Percentiles rank a stretch among this genome's conserved stretches.
These are phyloP conservation scores for Elmis aenea DNA, from an alignment of 2,888 invertebrate species.

Conservation along the genomic window DNA sequence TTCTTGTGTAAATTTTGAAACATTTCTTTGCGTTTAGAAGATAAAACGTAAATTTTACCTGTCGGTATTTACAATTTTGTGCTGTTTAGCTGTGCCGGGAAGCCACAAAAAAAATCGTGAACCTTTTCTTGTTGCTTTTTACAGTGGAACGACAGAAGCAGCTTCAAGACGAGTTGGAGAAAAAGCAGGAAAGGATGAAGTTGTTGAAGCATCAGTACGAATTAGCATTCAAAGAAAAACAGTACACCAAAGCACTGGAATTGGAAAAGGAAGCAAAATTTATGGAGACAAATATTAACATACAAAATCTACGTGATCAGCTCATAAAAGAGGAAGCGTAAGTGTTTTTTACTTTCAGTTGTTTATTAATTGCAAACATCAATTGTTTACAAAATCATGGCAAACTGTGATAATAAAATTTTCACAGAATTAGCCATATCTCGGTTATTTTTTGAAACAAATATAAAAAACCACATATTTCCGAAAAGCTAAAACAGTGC, in stretches of 20 bases:
- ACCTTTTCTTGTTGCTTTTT: slow-evolving; percentile 7
- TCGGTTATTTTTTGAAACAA: too few species aligned
- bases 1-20: slow-evolving; percentile 2
- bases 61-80: too few species aligned
- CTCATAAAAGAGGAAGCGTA: slow-evolving; percentile 43
- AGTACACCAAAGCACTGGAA: slow-evolving; percentile 31
- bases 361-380: slow-evolving; percentile 5
- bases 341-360: slow-evolving; percentile 21
- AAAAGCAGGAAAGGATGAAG: slow-evolving; percentile 33
- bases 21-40: too few species aligned
- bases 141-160: slow-evolving; percentile 39
- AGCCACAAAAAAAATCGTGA: background rate
- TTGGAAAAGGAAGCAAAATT: slow-evolving; percentile 36
- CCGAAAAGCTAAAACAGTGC: too few species aligned
- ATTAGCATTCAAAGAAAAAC: slow-evolving; percentile 34
- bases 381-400: too few species aligned
- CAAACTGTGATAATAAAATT: too few species aligned
- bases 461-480: too few species aligned
- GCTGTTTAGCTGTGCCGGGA: too few species aligned
- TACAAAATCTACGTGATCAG: slow-evolving; percentile 36
- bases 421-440: too few species aligned
- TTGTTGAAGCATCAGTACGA: slow-evolving; percentile 38
- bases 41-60: too few species aligned
- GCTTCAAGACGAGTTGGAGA: slow-evolving; percentile 31
- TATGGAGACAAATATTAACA: slow-evolving; percentile 31